Conservation (phyloP, 2,113 vertebrate genomes). For the Antechinus flavipes region DNA sequence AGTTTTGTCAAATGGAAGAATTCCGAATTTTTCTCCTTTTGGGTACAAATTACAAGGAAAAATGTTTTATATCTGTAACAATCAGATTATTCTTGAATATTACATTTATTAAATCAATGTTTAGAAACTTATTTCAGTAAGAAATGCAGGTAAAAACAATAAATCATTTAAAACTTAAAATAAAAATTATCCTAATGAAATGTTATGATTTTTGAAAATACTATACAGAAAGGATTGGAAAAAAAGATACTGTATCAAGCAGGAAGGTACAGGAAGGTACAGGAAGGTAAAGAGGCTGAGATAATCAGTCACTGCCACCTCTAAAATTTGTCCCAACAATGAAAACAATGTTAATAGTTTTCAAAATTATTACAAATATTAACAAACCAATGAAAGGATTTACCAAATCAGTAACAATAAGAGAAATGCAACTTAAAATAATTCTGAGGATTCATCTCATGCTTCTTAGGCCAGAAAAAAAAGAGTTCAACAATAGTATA, state of each 20-base stretch:
- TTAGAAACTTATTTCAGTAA: not conserved
- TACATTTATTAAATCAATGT: not conserved
- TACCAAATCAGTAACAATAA: not conserved
- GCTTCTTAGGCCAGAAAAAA: not conserved
- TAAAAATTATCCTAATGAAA: not conserved
- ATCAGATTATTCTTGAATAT: not conserved
- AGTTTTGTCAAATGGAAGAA: not conserved
- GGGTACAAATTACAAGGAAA: not conserved
- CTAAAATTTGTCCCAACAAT: not conserved
- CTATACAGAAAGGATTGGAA: not conserved
- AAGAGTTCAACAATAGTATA: not conserved
- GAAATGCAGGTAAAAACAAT: not conserved
- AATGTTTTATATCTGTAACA: not conserved
- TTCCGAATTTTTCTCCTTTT: not conserved
- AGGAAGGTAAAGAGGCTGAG: not conserved
- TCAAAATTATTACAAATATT: not conserved
- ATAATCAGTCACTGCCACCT: not conserved
- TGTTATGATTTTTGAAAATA: not conserved
- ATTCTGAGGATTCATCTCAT: not conserved
- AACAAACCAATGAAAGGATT: not conserved
- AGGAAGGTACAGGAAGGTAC: not conserved
- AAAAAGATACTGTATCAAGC: not conserved
- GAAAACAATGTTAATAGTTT: not conserved
- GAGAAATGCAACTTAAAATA: not conserved
- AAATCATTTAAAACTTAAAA: not conserved